These are phyloP conservation scores for Pelagia noctiluca DNA, from an alignment of 30 jellyfish, hydroid and myxozoan species.

Conservation along the genomic window DNA sequence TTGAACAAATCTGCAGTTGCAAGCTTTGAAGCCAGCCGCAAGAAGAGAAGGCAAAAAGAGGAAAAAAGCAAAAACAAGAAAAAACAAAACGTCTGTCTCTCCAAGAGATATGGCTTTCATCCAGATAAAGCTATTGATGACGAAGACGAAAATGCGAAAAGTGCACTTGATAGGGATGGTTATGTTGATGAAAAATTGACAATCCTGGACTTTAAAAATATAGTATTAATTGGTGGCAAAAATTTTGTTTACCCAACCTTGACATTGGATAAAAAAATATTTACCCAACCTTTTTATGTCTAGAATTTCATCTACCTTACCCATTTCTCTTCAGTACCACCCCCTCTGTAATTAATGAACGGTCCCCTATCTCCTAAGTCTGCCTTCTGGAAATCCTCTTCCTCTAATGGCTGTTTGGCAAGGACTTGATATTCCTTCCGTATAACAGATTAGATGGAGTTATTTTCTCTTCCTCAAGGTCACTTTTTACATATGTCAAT, in stretches of 20 bases:
- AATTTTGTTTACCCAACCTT: not conserved
- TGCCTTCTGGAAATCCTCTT: no score
- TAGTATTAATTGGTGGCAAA: not conserved
- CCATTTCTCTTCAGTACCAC: no score
- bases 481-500: no score
- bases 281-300: slow-evolving; percentile 3
- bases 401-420: no score
- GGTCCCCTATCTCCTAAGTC: no score
- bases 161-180: not conserved
- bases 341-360: not conserved
- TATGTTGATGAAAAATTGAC: not conserved
- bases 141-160: not conserved
- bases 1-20: slow-evolving; percentile 41
- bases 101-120: slow-evolving; percentile 24
- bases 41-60: slow-evolving; percentile 27
- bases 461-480: no score
- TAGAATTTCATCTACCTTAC: not conserved
- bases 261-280: not conserved
- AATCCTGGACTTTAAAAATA: not conserved
- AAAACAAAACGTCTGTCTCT: slow-evolving; percentile 24
- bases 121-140: slow-evolving; percentile 11
- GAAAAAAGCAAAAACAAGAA: slow-evolving; percentile 38
- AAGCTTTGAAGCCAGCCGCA: slow-evolving; percentile 36
- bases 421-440: no score
- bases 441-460: no score